phyloP scores from a whole-genome alignment of 2,888 invertebrate genomes.

The Aleiodes leptofemur region DNA sequence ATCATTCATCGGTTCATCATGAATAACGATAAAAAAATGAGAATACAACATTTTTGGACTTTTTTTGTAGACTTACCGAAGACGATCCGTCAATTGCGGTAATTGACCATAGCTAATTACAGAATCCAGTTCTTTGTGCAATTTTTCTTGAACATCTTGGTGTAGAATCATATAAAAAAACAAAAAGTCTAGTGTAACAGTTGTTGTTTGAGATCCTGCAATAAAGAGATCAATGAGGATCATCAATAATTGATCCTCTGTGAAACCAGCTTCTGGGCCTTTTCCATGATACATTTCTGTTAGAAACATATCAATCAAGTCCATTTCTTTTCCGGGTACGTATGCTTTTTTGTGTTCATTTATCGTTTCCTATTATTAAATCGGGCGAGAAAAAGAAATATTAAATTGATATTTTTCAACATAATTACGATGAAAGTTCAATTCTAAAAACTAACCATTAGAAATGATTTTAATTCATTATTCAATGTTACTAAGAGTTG shows the following conservation, averaged over 20 bases:
- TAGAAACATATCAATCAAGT: constrained; percentile 81
- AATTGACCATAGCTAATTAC: constrained; percentile 74
- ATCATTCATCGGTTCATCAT: background rate
- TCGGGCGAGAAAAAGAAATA: background rate
- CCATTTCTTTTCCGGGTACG: constrained; percentile 75
- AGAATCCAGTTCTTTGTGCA: constrained; percentile 78
- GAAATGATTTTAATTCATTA: constrained; percentile 76
- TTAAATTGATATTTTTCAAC: background rate
- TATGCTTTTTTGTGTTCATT: constrained; percentile 77
- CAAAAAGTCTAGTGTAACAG: constrained; percentile 80
- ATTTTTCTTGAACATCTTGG: constrained; percentile 78
- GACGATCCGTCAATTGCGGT: constrained; percentile 75
- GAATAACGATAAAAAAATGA: background rate
- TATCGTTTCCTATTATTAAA: constrained; percentile 75
- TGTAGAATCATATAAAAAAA: constrained; percentile 79
- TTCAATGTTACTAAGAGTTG: constrained; percentile 79
- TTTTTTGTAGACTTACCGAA: constrained; percentile 69
- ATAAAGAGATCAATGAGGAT: constrained; percentile 83
- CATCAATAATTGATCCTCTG: constrained; percentile 81
- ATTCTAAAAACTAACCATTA: constrained; percentile 73
- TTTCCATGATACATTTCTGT: constrained; percentile 77
- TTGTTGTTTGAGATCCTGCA: constrained; percentile 82
- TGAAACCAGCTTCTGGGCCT: constrained; percentile 70
- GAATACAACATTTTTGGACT: background rate
- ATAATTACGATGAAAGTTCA: background rate